Conservation (phyloP, 2,888 invertebrate species). For the Amphipoea lucens region DNA sequence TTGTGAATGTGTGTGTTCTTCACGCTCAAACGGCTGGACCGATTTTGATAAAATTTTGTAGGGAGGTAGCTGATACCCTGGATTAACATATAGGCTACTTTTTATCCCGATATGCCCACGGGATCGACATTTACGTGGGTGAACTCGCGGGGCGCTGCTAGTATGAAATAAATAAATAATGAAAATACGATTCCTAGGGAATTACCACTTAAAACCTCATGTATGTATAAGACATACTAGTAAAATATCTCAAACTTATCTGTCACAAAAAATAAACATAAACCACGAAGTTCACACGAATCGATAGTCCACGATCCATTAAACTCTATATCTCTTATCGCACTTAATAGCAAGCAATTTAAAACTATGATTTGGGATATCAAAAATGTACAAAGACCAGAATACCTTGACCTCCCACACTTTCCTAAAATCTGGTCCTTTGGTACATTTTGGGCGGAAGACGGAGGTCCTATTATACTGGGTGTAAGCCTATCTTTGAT, state of each 20-base stretch:
- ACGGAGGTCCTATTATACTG: conserved; percentile 26
- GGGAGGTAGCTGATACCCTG: too few relatives aligned
- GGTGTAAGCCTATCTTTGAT: conserved; percentile 67
- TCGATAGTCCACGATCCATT: conserved; percentile 66
- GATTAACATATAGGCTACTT: too few relatives aligned
- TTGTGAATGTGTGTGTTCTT: too few relatives aligned
- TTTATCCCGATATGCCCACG: too few relatives aligned
- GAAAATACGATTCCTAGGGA: too few relatives aligned
- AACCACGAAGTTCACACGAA: conserved; percentile 67
- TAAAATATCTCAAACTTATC: conserved; percentile 6
- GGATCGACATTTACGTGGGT: too few relatives aligned
- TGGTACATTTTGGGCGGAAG: neutral
- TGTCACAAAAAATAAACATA: conserved; percentile 40
- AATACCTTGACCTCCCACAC: conserved; percentile 25
- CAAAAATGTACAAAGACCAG: conserved; percentile 57
- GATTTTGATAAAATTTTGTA: too few relatives aligned
- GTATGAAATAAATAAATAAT: neutral
- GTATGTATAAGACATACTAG: neutral
- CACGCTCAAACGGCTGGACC: too few relatives aligned
- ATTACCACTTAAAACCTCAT: neutral
- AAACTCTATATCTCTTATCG: conserved; percentile 75
- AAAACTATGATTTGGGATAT: conserved; percentile 71
- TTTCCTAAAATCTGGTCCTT: neutral
- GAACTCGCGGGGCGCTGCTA: too few relatives aligned
- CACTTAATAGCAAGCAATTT: conserved; percentile 77